Percentiles rank a stretch among this genome's conserved stretches.
These are phyloP conservation scores for Orthosia cruda DNA, from an alignment of 2,888 invertebrate genomes.

Conservation along the genomic window DNA sequence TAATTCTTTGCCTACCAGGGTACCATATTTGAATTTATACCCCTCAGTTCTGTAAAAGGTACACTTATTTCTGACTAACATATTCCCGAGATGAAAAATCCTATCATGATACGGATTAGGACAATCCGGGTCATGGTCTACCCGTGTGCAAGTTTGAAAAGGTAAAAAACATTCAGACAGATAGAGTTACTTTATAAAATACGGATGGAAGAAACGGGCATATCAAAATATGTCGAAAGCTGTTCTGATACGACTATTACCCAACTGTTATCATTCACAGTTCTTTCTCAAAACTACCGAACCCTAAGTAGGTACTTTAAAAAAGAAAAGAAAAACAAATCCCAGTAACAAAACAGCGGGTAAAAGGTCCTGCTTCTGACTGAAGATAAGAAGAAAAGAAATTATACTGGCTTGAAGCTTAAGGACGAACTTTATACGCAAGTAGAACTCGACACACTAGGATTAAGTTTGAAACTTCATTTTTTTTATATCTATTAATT, in stretches of 20 bases:
- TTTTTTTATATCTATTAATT: conserved; percentile 25
- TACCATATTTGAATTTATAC: no score
- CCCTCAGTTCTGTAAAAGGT: neutral
- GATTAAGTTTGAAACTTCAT: conserved; percentile 48
- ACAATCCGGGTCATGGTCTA: no score
- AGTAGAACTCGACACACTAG: conserved; percentile 56
- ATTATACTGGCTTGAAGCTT: conserved; percentile 60
- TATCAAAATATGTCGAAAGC: conserved; percentile 4
- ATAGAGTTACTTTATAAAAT: no score
- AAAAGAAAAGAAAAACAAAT: conserved; percentile 39
- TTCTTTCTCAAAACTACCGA: conserved; percentile 13
- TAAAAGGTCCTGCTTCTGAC: conserved; percentile 37
- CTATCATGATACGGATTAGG: no score
- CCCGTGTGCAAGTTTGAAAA: no score
- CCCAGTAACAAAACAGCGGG: conserved; percentile 28
- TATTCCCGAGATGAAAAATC: no score
- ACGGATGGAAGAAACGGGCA: neutral
- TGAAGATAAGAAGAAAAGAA: conserved; percentile 60
- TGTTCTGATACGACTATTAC: neutral
- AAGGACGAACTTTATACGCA: conserved; percentile 61
- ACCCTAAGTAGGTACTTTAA: neutral
- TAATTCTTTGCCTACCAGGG: no score
- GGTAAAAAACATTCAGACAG: no score
- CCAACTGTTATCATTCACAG: conserved; percentile 6
- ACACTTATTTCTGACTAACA: neutral